phyloP scores from a whole-genome alignment of 2,113 vertebrate genomes.

The Glaucomys volans region DNA sequence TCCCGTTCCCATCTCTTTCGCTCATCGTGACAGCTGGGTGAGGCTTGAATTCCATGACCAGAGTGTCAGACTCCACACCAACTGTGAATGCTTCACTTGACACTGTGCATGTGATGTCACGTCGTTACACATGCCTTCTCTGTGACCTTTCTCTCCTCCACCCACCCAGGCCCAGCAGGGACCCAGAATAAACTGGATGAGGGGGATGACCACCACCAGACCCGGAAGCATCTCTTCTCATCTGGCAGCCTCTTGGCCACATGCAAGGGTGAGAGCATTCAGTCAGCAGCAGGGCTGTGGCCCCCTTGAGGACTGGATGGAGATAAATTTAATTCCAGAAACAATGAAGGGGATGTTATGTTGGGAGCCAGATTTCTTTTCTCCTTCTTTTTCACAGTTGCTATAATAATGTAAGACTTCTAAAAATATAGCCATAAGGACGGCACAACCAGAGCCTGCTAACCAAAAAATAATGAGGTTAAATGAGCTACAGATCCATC shows the following conservation, averaged over 20 bases:
- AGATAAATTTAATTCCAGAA: slow-evolving; percentile 79
- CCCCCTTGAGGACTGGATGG: slow-evolving; percentile 69
- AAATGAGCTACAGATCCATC: slow-evolving; percentile 75
- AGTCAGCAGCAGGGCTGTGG: background rate
- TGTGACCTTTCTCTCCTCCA: background rate
- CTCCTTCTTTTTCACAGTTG: slow-evolving; percentile 81
- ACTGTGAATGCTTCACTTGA: slow-evolving; percentile 39
- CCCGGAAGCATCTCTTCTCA: slow-evolving; percentile 14
- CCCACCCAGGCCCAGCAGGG: background rate
- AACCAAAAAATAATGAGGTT: slow-evolving; percentile 84
- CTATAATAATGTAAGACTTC: slow-evolving; percentile 81
- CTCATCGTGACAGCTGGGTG: background rate
- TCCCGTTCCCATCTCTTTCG: background rate
- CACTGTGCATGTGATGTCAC: background rate
- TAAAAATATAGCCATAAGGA: slow-evolving; percentile 86
- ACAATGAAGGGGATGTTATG: slow-evolving; percentile 78
- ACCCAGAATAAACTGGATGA: slow-evolving; percentile 11
- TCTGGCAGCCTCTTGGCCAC: slow-evolving; percentile 39
- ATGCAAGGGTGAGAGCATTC: slow-evolving; percentile 33
- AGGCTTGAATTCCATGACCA: background rate
- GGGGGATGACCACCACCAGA: background rate
- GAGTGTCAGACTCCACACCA: slow-evolving; percentile 23
- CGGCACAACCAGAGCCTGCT: slow-evolving; percentile 72
- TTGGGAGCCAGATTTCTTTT: slow-evolving; percentile 75
- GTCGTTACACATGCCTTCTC: background rate